Evolutionary conservation across 2,113 vertebrate genomes (phyloP).

Genomic region (Gobio gobio): DNA sequence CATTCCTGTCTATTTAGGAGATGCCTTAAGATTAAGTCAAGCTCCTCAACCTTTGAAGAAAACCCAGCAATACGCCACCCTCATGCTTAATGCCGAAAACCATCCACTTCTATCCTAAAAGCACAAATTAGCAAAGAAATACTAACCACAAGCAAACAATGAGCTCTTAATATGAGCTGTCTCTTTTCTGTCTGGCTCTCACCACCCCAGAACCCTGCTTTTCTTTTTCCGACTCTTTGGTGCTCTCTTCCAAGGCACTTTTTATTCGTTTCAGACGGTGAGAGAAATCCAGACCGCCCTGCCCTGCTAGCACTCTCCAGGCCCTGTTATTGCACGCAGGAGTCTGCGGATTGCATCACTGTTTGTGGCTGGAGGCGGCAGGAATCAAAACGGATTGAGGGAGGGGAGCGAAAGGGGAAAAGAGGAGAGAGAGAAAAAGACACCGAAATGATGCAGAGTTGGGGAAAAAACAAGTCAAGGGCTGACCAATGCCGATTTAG

Average conservation of each 20-base stretch:
- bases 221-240: slow-evolving; percentile 57
- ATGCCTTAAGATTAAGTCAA: slow-evolving; percentile 11
- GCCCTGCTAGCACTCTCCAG: slow-evolving; percentile 67
- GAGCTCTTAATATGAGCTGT: slow-evolving; percentile 10
- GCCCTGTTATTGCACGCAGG: slow-evolving; percentile 75
- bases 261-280: slow-evolving; percentile 59
- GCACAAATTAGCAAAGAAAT: background rate
- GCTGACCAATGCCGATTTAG: background rate
- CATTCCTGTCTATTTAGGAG: slow-evolving; percentile 8
- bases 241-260: background rate
- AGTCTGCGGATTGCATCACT: slow-evolving; percentile 79
- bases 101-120: background rate
- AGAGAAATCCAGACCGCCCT: slow-evolving; percentile 64
- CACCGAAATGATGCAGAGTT: slow-evolving; percentile 21
- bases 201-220: slow-evolving; percentile 42
- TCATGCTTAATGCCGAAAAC: background rate
- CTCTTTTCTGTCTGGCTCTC: slow-evolving; percentile 55
- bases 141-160: slow-evolving; percentile 11
- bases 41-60: slow-evolving; percentile 19
- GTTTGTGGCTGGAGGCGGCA: slow-evolving; percentile 71
- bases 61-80: background rate
- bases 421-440: slow-evolving; percentile 10
- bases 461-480: background rate
- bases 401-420: background rate
- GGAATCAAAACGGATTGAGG: slow-evolving; percentile 62